Percentiles rank a stretch among this genome's conserved stretches.
Evolutionary conservation across 2,888 invertebrate genomes (phyloP).

Genomic region (Folsomia candida): DNA sequence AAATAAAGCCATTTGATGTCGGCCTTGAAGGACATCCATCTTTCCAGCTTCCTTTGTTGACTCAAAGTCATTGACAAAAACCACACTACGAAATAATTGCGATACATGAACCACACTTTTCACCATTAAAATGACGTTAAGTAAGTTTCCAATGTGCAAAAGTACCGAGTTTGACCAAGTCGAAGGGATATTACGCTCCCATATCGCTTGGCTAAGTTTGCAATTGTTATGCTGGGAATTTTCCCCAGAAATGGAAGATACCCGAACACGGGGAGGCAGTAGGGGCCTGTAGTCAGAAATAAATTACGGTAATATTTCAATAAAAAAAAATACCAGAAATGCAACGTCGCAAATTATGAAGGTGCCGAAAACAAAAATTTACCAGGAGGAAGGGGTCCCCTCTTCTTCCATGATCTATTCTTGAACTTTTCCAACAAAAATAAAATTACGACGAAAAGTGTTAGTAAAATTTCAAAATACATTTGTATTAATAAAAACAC

Average conservation of each 20-base stretch:
- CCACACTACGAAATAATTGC: conserved; percentile 36
- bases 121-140: background rate
- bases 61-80: conserved; percentile 43
- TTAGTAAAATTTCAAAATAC: too few species aligned
- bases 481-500: too few species aligned
- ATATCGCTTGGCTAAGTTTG: conserved; percentile 39
- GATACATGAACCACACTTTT: background rate
- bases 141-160: background rate
- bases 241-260: conserved; percentile 47
- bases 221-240: conserved; percentile 38
- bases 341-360: too few species aligned
- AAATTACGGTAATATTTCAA: too few species aligned
- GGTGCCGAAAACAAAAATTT: too few species aligned
- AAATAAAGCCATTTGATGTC: conserved; percentile 39
- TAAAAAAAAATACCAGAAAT: too few species aligned
- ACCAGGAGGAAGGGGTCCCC: too few species aligned
- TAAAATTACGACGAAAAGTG: too few species aligned
- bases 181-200: conserved; percentile 41
- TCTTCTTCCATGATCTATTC: too few species aligned
- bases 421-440: too few species aligned
- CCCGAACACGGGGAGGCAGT: conserved; percentile 43
- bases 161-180: conserved; percentile 21
- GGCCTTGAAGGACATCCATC: conserved; percentile 41
- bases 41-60: conserved; percentile 40
- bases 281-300: conserved; percentile 40